phyloP scores from a whole-genome alignment of 2,888 invertebrate genomes.

The Sisyra terminalis region DNA sequence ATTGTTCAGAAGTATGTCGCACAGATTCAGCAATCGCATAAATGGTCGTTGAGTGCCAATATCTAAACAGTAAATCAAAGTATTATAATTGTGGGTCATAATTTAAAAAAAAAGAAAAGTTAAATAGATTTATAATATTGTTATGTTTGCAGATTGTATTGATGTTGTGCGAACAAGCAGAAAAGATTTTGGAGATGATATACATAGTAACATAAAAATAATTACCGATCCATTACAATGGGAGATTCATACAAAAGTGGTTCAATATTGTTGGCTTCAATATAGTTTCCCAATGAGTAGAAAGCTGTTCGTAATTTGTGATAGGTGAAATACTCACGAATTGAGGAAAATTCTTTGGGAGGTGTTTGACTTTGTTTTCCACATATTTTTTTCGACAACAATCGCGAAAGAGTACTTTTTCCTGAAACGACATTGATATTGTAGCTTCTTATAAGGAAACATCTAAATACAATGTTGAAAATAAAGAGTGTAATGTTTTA shows the following conservation, averaged over 20 bases:
- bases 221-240: slow-evolving; percentile 29
- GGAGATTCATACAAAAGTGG: slow-evolving; percentile 19
- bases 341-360: slow-evolving; percentile 21
- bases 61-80: slow-evolving; percentile 22
- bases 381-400: slow-evolving; percentile 20
- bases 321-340: slow-evolving; percentile 23
- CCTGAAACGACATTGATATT: slow-evolving; percentile 22
- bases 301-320: slow-evolving; percentile 22
- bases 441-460: no score
- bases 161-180: no score
- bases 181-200: no score
- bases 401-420: slow-evolving; percentile 25
- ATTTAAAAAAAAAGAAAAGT: no score
- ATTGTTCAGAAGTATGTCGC: slow-evolving; percentile 15
- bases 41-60: slow-evolving; percentile 31
- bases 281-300: slow-evolving; percentile 30
- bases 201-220: background rate
- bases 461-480: no score
- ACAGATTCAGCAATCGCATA: slow-evolving; percentile 25
- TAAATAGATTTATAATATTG: no score
- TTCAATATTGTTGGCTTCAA: slow-evolving; percentile 25
- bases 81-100: no score
- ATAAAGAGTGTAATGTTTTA: no score
- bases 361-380: slow-evolving; percentile 23
- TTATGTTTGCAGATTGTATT: no score